phyloP scores from a whole-genome alignment of 2,888 invertebrate genomes.

The Amblyteles armatorius region DNA sequence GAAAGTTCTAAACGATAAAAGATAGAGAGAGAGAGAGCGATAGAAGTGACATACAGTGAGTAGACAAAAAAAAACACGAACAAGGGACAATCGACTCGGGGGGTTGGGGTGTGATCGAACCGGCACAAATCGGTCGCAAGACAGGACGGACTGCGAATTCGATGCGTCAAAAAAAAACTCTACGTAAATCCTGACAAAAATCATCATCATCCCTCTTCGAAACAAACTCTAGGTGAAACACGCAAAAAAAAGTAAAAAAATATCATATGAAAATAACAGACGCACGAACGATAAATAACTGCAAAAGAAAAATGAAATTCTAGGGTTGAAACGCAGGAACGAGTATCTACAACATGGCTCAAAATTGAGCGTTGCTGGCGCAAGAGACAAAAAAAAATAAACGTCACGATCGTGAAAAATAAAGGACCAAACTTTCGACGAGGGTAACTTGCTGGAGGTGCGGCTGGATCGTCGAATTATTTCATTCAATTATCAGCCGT shows the following conservation, averaged over 20 bases:
- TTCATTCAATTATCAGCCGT: neutral
- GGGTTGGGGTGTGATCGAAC: slow-evolving; percentile 12
- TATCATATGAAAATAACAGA: slow-evolving; percentile 40
- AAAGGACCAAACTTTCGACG: slow-evolving; percentile 50
- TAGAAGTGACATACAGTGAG: slow-evolving; percentile 55
- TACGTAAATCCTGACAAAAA: slow-evolving; percentile 43
- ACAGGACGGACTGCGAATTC: slow-evolving; percentile 56
- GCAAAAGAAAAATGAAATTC: slow-evolving; percentile 23
- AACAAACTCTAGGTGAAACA: slow-evolving; percentile 43
- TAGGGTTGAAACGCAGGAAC: slow-evolving; percentile 58
- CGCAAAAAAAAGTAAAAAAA: slow-evolving; percentile 15
- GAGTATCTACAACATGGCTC: slow-evolving; percentile 58
- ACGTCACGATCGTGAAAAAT: slow-evolving; percentile 36
- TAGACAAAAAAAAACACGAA: slow-evolving; percentile 29
- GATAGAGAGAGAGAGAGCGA: slow-evolving; percentile 50
- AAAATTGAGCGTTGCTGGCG: slow-evolving; percentile 47
- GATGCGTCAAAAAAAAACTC: slow-evolving; percentile 40
- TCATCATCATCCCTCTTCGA: slow-evolving; percentile 27
- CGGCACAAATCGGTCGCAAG: slow-evolving; percentile 59
- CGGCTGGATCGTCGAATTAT: neutral
- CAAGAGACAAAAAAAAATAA: slow-evolving; percentile 43
- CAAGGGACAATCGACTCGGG: slow-evolving; percentile 55
- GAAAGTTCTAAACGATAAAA: slow-evolving; percentile 46
- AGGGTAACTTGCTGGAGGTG: slow-evolving; percentile 43
- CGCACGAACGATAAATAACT: slow-evolving; percentile 29